These are phyloP conservation scores for Prunella himalayana DNA, from an alignment of 2,113 vertebrate species.

Conservation along the genomic window DNA sequence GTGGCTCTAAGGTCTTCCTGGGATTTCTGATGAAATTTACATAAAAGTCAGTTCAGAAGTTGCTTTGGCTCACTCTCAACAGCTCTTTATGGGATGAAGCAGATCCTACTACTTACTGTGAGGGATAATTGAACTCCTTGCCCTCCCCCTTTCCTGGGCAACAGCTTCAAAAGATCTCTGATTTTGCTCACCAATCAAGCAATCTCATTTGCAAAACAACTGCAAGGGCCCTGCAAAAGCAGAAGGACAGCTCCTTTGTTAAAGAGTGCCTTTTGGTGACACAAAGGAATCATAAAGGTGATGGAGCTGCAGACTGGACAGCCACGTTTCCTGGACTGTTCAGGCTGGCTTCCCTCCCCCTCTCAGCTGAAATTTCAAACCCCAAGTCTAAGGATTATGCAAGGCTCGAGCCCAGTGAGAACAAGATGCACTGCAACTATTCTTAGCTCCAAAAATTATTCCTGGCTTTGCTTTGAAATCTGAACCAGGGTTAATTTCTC, in stretches of 20 bases:
- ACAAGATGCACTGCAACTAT: conserved; percentile 43
- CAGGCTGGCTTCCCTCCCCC: neutral
- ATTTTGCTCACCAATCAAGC: conserved; percentile 55
- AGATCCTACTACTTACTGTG: neutral
- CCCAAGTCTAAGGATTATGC: neutral
- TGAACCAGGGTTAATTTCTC: conserved; percentile 46
- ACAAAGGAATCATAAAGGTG: conserved; percentile 57
- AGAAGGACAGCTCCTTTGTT: conserved; percentile 29
- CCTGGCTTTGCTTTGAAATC: conserved; percentile 56
- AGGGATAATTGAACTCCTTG: neutral
- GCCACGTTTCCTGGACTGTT: neutral
- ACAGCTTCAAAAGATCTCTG: conserved; percentile 52
- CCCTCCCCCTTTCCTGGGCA: conserved; percentile 37
- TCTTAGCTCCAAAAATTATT: conserved; percentile 53
- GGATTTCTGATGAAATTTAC: neutral
- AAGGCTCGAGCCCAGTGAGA: neutral
- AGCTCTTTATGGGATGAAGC: neutral
- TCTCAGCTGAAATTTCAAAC: neutral
- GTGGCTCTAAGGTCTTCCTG: neutral
- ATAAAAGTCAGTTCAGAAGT: neutral
- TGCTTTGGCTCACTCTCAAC: neutral
- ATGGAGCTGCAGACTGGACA: conserved; percentile 11
- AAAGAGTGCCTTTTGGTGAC: conserved; percentile 4
- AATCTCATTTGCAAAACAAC: conserved; percentile 65
- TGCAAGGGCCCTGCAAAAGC: conserved; percentile 26